Evolutionary conservation across 2,113 vertebrate species (phyloP).

Genomic region (Charina bottae): DNA sequence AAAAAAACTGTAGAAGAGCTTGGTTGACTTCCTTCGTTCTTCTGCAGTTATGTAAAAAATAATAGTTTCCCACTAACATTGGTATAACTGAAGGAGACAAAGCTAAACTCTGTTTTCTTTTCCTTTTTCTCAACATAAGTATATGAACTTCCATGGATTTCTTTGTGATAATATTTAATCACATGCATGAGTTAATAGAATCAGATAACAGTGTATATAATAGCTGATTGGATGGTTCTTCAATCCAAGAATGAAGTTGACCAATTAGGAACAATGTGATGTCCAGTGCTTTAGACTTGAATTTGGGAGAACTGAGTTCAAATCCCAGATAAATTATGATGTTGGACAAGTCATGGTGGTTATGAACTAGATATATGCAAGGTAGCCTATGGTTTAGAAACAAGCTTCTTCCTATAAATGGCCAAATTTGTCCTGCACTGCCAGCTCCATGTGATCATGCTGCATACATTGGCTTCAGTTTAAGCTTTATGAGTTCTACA

Average conservation of each 20-base stretch:
- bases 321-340: background rate
- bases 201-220: background rate
- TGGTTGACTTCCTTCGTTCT: too few relatives aligned
- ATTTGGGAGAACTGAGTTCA: background rate
- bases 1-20: too few relatives aligned
- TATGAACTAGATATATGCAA: background rate
- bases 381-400: background rate
- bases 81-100: background rate
- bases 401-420: background rate
- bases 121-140: background rate
- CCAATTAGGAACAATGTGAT: background rate
- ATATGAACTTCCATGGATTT: background rate
- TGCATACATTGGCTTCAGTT: too few relatives aligned
- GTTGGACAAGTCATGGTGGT: background rate
- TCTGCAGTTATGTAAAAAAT: accelerated
- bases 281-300: background rate
- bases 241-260: background rate
- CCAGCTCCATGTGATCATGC: background rate
- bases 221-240: background rate
- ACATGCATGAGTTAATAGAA: background rate
- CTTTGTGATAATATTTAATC: background rate
- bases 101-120: background rate
- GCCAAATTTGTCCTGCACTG: background rate
- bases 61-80: accelerated
- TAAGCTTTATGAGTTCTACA: too few relatives aligned